Percentiles rank a stretch among this genome's conserved stretches.
phyloP scores from a whole-genome alignment of 2,888 invertebrate species.

The Agriopis leucophaearia region DNA sequence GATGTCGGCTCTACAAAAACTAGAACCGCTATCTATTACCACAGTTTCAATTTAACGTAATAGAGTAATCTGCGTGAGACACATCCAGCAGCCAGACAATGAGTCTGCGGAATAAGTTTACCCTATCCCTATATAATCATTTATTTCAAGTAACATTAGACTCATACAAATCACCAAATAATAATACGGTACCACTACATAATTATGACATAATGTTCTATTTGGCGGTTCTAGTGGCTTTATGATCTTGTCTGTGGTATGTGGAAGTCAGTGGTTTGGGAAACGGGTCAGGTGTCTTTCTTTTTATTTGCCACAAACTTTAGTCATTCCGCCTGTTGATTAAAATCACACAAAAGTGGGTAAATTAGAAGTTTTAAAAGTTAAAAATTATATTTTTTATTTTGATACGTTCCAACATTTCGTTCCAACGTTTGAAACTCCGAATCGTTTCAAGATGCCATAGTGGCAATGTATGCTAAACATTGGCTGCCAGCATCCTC shows the following conservation, averaged over 20 bases:
- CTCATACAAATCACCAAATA: too few species aligned
- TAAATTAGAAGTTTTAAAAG: neutral
- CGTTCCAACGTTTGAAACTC: neutral
- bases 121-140: slow-evolving; percentile 69
- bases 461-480: slow-evolving; percentile 15
- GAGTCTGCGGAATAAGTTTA: slow-evolving; percentile 64
- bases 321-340: slow-evolving; percentile 7
- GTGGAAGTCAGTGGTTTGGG: slow-evolving; percentile 35
- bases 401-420: too few species aligned
- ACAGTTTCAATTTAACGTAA: slow-evolving; percentile 72
- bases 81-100: slow-evolving; percentile 55
- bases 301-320: slow-evolving; percentile 7
- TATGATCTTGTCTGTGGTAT: slow-evolving; percentile 43
- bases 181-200: slow-evolving; percentile 69
- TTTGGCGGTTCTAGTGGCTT: slow-evolving; percentile 49
- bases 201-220: slow-evolving; percentile 66
- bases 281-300: slow-evolving; percentile 21
- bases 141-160: too few species aligned
- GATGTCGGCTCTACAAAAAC: slow-evolving; percentile 47
- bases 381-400: too few species aligned
- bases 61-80: slow-evolving; percentile 75
- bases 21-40: slow-evolving; percentile 64
- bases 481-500: slow-evolving; percentile 17
- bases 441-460: neutral
- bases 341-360: slow-evolving; percentile 3